phyloP scores from a whole-genome alignment of 2,888 invertebrate genomes.

The Clostera curtula region DNA sequence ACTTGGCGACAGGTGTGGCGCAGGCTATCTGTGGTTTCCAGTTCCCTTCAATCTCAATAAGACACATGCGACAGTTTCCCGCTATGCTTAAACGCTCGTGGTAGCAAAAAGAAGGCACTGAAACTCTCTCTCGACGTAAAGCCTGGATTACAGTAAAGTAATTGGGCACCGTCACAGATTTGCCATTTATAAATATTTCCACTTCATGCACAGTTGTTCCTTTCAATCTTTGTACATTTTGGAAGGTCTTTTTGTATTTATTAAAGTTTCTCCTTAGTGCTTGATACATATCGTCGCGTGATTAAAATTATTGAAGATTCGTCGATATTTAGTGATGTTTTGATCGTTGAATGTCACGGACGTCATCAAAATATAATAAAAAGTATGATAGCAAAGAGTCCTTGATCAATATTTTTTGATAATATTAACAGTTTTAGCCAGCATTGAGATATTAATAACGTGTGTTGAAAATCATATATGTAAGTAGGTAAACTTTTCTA shows the following conservation, averaged over 20 bases:
- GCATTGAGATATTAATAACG: no score
- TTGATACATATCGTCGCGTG: slow-evolving; percentile 36
- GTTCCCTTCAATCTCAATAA: slow-evolving; percentile 97
- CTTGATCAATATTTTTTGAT: no score
- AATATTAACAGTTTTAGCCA: no score
- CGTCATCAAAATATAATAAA: no score
- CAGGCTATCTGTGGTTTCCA: slow-evolving; percentile 98
- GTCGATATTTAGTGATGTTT: no score
- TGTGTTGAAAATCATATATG: no score
- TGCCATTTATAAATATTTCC: slow-evolving; percentile 96
- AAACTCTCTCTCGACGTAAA: slow-evolving; percentile 35
- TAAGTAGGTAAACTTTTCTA: no score
- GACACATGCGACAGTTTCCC: slow-evolving; percentile 99
- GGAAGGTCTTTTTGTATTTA: slow-evolving; percentile 18
- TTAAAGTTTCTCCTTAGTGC: slow-evolving; percentile 22
- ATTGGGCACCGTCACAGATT: slow-evolving; percentile 90
- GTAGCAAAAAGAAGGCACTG: slow-evolving; percentile 95
- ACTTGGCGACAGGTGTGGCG: slow-evolving; percentile 97
- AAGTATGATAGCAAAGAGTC: no score
- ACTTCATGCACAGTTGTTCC: slow-evolving; percentile 17
- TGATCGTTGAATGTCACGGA: no score
- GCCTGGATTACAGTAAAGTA: slow-evolving; percentile 94
- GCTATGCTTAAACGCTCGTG: slow-evolving; percentile 98
- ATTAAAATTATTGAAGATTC: no score
- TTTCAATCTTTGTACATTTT: slow-evolving; percentile 18